Conservation (phyloP, 2,888 invertebrate genomes). For the Zygothrica quintamaculata region DNA sequence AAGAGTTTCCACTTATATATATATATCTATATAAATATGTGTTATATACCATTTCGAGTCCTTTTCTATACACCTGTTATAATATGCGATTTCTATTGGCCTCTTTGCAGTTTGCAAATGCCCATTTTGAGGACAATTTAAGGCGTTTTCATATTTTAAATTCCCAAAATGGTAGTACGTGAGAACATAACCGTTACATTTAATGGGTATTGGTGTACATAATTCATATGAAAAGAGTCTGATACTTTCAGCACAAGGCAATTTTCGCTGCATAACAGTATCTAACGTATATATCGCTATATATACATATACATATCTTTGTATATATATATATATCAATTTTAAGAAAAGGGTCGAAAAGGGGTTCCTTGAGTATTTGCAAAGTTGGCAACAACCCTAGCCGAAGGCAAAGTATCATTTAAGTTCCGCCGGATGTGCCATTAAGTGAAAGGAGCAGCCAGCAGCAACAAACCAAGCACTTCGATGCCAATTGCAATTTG, state of each 20-base stretch:
- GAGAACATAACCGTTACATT: slow-evolving; percentile 77
- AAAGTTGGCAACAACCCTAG: slow-evolving; percentile 55
- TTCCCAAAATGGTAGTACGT: slow-evolving; percentile 81
- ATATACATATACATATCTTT: slow-evolving; percentile 5
- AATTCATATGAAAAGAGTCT: slow-evolving; percentile 42
- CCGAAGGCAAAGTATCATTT: slow-evolving; percentile 52
- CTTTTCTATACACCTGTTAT: slow-evolving; percentile 24
- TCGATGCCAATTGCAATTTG: slow-evolving; percentile 29
- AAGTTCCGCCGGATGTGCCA: slow-evolving; percentile 78
- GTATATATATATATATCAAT: slow-evolving; percentile 34
- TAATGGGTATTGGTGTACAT: slow-evolving; percentile 66
- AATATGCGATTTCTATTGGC: slow-evolving; percentile 24
- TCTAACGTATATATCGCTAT: too few relatives aligned
- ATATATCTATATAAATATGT: neutral
- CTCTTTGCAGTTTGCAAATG: slow-evolving; percentile 44
- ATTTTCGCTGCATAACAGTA: slow-evolving; percentile 63
- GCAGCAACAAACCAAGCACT: slow-evolving; percentile 19
- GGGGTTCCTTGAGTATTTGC: slow-evolving; percentile 46
- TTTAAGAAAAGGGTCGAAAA: slow-evolving; percentile 55
- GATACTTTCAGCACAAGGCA: slow-evolving; percentile 71
- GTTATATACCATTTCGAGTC: neutral
- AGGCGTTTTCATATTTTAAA: slow-evolving; percentile 77
- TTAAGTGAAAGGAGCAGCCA: too few relatives aligned
- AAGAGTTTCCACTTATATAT: too few relatives aligned
- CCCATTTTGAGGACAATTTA: slow-evolving; percentile 75